phyloP scores from a whole-genome alignment of 2,113 vertebrate species.

The Sialia sialis region DNA sequence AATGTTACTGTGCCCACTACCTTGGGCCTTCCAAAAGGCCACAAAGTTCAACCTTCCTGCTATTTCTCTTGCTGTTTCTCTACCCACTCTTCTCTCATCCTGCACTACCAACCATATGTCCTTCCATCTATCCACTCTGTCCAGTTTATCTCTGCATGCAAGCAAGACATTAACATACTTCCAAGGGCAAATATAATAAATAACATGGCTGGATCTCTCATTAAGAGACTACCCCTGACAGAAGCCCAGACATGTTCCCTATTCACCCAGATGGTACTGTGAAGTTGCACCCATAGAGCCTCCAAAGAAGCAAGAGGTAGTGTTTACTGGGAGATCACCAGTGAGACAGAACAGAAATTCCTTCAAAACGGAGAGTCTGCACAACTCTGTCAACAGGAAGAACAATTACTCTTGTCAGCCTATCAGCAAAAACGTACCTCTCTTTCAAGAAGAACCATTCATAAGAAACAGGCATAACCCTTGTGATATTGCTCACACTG shows the following conservation, averaged over 20 bases:
- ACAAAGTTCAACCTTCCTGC: background rate
- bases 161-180: background rate
- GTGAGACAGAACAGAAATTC: background rate
- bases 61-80: background rate
- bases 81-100: background rate
- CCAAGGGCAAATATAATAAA: background rate
- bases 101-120: background rate
- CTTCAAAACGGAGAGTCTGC: background rate
- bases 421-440: background rate
- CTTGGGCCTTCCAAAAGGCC: background rate
- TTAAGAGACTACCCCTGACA: background rate
- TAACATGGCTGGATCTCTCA: background rate
- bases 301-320: background rate
- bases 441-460: background rate
- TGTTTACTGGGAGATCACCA: background rate
- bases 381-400: background rate
- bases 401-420: background rate
- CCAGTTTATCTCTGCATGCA: background rate
- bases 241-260: background rate
- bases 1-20: background rate
- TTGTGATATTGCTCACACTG: background rate
- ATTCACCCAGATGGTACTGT: background rate
- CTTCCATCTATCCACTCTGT: background rate
- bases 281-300: background rate
- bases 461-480: background rate